Base-by-base conservation (phyloP, 2,113 vertebrate genomes). In the Leptocoma aspasia region DNA sequence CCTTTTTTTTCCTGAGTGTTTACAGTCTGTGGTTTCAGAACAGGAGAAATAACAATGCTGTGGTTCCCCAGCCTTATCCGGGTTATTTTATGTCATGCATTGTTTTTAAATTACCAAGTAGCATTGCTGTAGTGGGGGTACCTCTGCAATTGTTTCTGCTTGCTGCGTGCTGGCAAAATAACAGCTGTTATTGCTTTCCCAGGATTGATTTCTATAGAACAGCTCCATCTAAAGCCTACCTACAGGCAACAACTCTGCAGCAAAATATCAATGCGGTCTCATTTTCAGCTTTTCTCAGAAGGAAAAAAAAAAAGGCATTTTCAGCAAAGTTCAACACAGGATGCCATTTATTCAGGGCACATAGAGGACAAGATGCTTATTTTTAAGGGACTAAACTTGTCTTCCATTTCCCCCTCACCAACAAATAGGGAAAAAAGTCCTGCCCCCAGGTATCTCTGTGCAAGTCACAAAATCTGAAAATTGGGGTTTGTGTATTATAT, bases 201-300 rank as follows among this genome's bases (percentile, higher is more conserved):
- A 22, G 47, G 82, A 95, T 96, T 96, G 86, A 96, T 95, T 93
- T 96, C 88, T 92, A 94, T 56, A 75, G 85, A 94, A 83, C 52
- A 92, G 90, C 82, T 97, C 93, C 90, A 95, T 97, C 93, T 93
- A 95, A 97, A 95, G 94, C 93, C 90, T 95, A 93, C 91, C 94
- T 93, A 96, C 85, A 84, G 93, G 92, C 94, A 96, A 93, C 93
- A 89, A 53, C 90, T 90, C 93, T 92, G 95, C 92, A 96, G 96
- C 65, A 92, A 90, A 96, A 93, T 83, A 72, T 47, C 94, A 90
- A 42, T 95, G 94, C 2, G 0, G 60, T 49, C 72, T 93, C 69
- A 19, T 94, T 97, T 96, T 93, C 1, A 0, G 37, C 56, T 91
- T 91, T 87, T n/a, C 83, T 92, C 52, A 75, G 39, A 92, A 90